A percentile compares a stretch with the other conserved stretches of the same genome.
These are phyloP conservation scores for Dynastes maya DNA, from an alignment of 2,888 invertebrate species.

Conservation along the genomic window DNA sequence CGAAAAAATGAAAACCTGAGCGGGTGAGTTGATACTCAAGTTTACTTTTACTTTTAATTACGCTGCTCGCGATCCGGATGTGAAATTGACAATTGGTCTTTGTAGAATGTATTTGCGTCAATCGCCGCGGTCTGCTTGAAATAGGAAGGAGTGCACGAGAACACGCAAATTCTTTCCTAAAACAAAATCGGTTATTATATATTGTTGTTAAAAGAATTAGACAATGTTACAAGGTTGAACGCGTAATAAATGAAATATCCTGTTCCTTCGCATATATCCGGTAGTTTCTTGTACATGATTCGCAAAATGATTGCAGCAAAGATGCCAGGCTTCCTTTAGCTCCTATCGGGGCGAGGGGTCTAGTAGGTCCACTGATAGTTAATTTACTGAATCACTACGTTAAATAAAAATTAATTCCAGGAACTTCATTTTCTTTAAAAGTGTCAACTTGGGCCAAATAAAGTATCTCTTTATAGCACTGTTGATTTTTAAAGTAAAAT, in stretches of 20 bases:
- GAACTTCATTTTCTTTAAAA: too few species aligned
- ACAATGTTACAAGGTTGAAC: conserved; percentile 24
- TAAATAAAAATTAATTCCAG: too few species aligned
- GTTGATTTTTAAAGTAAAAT: too few species aligned
- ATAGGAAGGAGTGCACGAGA: conserved; percentile 23
- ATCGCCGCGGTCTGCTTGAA: conserved; percentile 16
- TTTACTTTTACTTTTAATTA: conserved; percentile 50
- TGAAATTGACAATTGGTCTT: conserved; percentile 23
- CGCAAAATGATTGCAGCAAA: too few species aligned
- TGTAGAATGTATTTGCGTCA: conserved; percentile 22
- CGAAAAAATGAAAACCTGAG: conserved; percentile 29
- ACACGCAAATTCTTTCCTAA: background rate
- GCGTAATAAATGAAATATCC: conserved; percentile 40
- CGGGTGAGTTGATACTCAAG: conserved; percentile 45
- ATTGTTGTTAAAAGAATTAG: conserved; percentile 10
- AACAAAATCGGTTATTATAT: conserved; percentile 1
- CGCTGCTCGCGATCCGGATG: conserved; percentile 41
- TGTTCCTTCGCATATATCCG: conserved; percentile 13
- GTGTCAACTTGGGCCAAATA: too few species aligned
- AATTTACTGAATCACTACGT: too few species aligned
- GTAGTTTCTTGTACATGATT: background rate
- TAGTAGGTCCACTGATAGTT: too few species aligned
- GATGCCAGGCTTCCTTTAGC: too few species aligned
- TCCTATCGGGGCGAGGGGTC: too few species aligned
- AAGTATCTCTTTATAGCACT: too few species aligned